Conservation (phyloP, 2,888 invertebrate genomes). For the Parnassius glacialis region DNA sequence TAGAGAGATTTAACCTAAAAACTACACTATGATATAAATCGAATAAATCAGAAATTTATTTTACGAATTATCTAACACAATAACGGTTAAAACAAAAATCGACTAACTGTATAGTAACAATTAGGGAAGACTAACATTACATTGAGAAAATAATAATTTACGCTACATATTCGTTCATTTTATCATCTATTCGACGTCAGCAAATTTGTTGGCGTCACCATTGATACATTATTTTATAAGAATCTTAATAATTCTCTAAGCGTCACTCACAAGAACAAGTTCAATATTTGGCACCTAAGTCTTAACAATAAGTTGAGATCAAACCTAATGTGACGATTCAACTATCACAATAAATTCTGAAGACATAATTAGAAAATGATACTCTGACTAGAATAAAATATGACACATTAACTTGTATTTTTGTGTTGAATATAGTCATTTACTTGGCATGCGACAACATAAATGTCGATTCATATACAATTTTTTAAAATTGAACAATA, state of each 20-base stretch:
- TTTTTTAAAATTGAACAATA: not conserved
- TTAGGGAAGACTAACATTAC: constrained; percentile 25
- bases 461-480: constrained; percentile 2
- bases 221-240: constrained; percentile 9
- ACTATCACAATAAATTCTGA: constrained; percentile 26
- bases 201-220: not conserved
- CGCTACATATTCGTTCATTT: not conserved
- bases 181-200: constrained; percentile 3
- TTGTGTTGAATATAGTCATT: not conserved
- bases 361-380: constrained; percentile 14
- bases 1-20: constrained; percentile 11
- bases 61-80: constrained; percentile 20
- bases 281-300: constrained; percentile 39
- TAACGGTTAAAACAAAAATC: constrained; percentile 14
- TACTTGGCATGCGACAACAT: not conserved
- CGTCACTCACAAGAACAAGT: constrained; percentile 32
- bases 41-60: constrained; percentile 1
- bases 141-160: constrained; percentile 8
- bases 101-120: constrained; percentile 1
- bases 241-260: constrained; percentile 26
- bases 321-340: constrained; percentile 19
- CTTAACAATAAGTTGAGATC: constrained; percentile 35
- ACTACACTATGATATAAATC: not conserved
- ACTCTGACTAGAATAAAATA: constrained; percentile 23
- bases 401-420: constrained; percentile 10